These are phyloP conservation scores for Nasalis larvatus DNA, from an alignment of 2,113 vertebrate species.

Conservation along the genomic window DNA sequence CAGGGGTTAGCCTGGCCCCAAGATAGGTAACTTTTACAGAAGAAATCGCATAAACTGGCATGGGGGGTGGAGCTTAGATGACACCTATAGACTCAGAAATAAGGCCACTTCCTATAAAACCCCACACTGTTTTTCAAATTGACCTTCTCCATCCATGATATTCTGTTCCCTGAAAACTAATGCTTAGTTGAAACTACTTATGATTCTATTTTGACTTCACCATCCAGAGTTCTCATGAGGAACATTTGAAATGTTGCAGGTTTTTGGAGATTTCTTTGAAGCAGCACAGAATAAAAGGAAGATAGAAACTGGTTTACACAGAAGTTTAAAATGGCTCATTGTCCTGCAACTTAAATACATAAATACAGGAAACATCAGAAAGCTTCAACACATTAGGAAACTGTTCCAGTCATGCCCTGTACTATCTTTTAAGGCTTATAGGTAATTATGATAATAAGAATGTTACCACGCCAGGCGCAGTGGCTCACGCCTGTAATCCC, in stretches of 20 bases:
- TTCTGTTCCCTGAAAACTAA: constrained; percentile 79
- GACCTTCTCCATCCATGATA: constrained; percentile 76
- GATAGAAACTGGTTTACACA: constrained; percentile 56
- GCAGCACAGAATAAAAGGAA: constrained; percentile 59
- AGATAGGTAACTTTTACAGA: constrained; percentile 80
- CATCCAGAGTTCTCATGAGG: constrained; percentile 73
- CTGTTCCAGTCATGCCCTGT: not conserved
- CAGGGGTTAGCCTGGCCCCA: constrained; percentile 81
- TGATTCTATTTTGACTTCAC: constrained; percentile 74
- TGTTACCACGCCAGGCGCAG: not conserved
- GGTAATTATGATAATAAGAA: not conserved
- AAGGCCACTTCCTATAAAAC: constrained; percentile 81
- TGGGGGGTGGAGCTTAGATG: constrained; percentile 76
- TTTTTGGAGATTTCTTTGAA: constrained; percentile 64
- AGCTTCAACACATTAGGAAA: constrained; percentile 41
- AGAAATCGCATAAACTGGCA: constrained; percentile 82
- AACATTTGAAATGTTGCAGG: constrained; percentile 67
- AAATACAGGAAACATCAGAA: constrained; percentile 22
- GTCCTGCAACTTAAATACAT: not conserved
- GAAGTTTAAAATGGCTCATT: constrained; percentile 50
- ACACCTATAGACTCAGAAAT: constrained; percentile 79
- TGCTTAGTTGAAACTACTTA: constrained; percentile 79
- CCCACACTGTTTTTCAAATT: constrained; percentile 79
- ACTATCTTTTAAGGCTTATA: constrained; percentile 37
- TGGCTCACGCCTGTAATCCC: no score